Base-by-base conservation (phyloP, 2,888 invertebrate species). In the Electrophaes corylata region DNA sequence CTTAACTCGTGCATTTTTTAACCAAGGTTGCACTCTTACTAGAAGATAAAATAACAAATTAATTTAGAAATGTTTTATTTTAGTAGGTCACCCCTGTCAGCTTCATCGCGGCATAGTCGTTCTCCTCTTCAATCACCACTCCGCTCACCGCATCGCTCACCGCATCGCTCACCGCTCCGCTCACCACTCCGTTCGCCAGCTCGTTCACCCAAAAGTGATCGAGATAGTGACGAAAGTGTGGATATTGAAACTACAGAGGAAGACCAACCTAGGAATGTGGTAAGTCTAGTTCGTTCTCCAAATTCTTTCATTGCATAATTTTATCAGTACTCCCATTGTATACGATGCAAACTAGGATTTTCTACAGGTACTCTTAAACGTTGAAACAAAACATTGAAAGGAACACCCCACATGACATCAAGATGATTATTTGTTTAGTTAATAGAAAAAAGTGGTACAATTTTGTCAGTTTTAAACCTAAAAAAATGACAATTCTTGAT, bases 181-280 rank as follows among this genome's bases (percentile, higher is more conserved):
- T 86, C 75, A 45, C 86, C 78, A 45, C 83, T 69, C 5, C 82
- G 81, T 57, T 81, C 71, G 19, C 85, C 74, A 59, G 84, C 77
- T 37, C 85, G 73, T 63, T 91, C 83, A 65, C 71, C 80, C 1
- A 88, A 81, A 65, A 93, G 93, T 60, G 94, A 94, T 54, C 92
- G 94, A 10, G 95, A 95, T 70, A 96, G 96, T 60, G 96, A 97
- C 71, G 96, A 96, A 79, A 94, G 95, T 67, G 96, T 97, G 10
- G 97, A 97, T 75, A 96, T 97, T 66, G 97, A 97, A 80, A 96
- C 96, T 8, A 96, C 96, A 0, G 96, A 96, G 73, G 96, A 96
- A 67, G 96, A 95, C 60, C 86, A 82, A 40, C 78, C 76, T 0
- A 80, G 83, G 57, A 82, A 89, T 57, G 70, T 84, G 79, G 90